phyloP scores from a whole-genome alignment of 2,797 vertebrate genomes.

The Selene dorsalis region DNA sequence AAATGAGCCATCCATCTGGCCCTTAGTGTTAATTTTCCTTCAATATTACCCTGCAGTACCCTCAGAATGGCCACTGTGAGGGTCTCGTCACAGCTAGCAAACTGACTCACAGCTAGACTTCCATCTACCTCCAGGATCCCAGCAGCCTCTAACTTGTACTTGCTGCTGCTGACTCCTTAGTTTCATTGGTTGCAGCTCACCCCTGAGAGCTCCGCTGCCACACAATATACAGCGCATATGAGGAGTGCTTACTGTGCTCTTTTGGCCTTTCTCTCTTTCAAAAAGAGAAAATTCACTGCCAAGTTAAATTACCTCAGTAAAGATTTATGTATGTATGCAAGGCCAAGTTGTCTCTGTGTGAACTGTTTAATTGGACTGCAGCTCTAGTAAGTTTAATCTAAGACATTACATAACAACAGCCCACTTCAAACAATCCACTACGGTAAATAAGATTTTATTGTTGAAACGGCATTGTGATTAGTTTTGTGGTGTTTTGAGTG shows the following conservation, averaged over 20 bases:
- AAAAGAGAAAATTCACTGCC: slow-evolving; percentile 57
- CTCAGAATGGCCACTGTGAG: slow-evolving; percentile 77
- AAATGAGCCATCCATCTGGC: slow-evolving; percentile 72
- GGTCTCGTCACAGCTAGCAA: slow-evolving; percentile 80
- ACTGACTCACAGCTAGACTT: slow-evolving; percentile 78
- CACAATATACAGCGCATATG: slow-evolving; percentile 72
- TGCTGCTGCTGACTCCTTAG: slow-evolving; percentile 79
- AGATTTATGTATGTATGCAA: slow-evolving; percentile 72
- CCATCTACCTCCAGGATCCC: slow-evolving; percentile 71
- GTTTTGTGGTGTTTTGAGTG: slow-evolving; percentile 51
- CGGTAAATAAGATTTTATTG: slow-evolving; percentile 66
- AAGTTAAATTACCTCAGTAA: slow-evolving; percentile 74
- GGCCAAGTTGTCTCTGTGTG: slow-evolving; percentile 49
- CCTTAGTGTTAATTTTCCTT: slow-evolving; percentile 73
- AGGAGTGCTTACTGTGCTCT: slow-evolving; percentile 79
- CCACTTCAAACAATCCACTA: slow-evolving; percentile 51
- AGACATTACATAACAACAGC: slow-evolving; percentile 56
- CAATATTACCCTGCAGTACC: slow-evolving; percentile 55
- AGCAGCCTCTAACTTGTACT: slow-evolving; percentile 67
- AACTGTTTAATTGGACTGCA: slow-evolving; percentile 50
- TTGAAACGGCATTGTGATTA: slow-evolving; percentile 49
- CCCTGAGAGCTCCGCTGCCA: slow-evolving; percentile 79
- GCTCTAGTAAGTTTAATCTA: slow-evolving; percentile 65
- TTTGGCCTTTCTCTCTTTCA: slow-evolving; percentile 64
- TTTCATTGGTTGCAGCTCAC: slow-evolving; percentile 80